A percentile compares a stretch with the other conserved stretches of the same genome.
phyloP scores from a whole-genome alignment of 2,888 invertebrate species.

The Leucophenga maculata region DNA sequence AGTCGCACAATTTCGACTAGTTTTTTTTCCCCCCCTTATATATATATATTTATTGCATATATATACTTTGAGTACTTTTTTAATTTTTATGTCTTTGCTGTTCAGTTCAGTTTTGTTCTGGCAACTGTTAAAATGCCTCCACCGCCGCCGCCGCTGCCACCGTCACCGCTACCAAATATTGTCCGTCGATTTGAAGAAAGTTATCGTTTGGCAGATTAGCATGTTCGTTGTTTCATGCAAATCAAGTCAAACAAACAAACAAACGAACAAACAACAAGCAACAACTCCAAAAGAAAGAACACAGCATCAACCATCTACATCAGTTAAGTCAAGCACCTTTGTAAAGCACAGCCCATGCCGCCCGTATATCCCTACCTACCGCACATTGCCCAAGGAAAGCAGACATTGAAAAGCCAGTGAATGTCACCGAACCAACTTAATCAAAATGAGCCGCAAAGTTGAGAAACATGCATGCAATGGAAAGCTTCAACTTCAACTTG shows the following conservation, averaged over 20 bases:
- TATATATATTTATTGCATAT: neutral
- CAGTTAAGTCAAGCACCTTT: too few relatives aligned
- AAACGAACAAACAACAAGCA: conserved; percentile 5
- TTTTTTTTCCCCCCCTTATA: neutral
- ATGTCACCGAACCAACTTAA: neutral
- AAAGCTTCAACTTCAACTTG: too few relatives aligned
- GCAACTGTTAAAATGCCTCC: neutral
- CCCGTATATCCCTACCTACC: too few relatives aligned
- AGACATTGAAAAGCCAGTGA: neutral
- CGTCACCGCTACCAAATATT: neutral
- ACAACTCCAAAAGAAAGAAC: neutral
- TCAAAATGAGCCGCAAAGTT: neutral
- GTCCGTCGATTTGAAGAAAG: neutral
- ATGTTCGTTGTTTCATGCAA: conserved; percentile 25
- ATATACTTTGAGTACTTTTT: neutral
- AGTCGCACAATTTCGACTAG: too few relatives aligned
- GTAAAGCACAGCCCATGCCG: too few relatives aligned
- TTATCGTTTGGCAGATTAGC: conserved; percentile 16
- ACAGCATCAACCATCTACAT: neutral
- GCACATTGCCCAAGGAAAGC: too few relatives aligned
- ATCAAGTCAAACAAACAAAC: conserved; percentile 12
- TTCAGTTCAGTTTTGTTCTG: neutral
- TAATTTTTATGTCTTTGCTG: neutral
- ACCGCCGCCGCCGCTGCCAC: neutral
- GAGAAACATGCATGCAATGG: too few relatives aligned